Evolutionary conservation across 2,888 invertebrate genomes (phyloP).

Genomic region (Agrochola lota): DNA sequence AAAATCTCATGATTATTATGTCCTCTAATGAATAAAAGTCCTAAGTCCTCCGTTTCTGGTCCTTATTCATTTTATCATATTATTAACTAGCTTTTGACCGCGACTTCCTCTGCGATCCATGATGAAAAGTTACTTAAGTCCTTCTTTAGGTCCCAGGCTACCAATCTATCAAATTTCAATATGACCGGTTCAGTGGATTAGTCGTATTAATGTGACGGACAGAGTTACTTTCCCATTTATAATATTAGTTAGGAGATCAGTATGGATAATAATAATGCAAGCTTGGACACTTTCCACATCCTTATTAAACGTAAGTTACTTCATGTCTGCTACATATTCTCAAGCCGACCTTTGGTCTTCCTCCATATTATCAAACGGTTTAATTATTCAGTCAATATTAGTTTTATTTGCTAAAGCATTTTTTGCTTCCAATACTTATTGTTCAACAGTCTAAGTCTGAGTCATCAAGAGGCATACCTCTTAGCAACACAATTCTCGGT

Average conservation of each 20-base stretch:
- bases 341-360: background rate
- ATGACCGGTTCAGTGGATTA: too few species aligned
- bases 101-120: too few species aligned
- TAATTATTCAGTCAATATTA: constrained; percentile 22
- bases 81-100: too few species aligned
- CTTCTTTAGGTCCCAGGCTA: too few species aligned
- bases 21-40: background rate
- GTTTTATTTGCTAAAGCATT: constrained; percentile 36
- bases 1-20: background rate
- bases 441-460: constrained; percentile 34
- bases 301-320: background rate
- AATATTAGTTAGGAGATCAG: too few species aligned
- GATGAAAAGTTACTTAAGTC: too few species aligned
- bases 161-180: too few species aligned
- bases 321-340: background rate
- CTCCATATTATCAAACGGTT: background rate
- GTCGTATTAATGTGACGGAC: too few species aligned
- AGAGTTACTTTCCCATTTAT: too few species aligned
- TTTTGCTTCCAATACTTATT: constrained; percentile 23
- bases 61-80: background rate
- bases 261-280: too few species aligned
- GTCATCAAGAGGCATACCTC: constrained; percentile 25
- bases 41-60: background rate
- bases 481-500: constrained; percentile 28
- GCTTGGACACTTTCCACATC: background rate